A percentile compares a stretch with the other conserved stretches of the same genome.
Conservation (phyloP, 2,888 invertebrate genomes). For the Stenichneumon culpator region DNA sequence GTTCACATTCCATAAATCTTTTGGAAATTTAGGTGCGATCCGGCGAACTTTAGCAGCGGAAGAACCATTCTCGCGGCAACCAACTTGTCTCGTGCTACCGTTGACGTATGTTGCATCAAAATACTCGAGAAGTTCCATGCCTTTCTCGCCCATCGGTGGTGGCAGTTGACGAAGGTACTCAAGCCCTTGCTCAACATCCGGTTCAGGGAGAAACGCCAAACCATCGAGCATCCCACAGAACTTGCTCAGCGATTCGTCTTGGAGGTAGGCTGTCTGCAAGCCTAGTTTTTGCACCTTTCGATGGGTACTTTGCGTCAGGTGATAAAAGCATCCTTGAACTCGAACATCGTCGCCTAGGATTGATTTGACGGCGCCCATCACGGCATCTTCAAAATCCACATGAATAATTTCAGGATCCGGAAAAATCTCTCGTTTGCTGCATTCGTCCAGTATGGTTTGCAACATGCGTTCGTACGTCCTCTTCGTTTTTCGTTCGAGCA, state of each 20-base stretch:
- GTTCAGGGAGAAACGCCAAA: constrained; percentile 25
- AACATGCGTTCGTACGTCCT: constrained; percentile 16
- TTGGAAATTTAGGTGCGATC: neutral
- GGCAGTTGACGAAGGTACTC: neutral
- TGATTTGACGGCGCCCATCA: constrained; percentile 9
- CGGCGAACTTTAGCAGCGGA: neutral
- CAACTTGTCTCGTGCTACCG: neutral
- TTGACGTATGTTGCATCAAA: constrained; percentile 16
- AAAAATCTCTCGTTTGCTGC: neutral
- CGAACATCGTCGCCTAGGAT: constrained; percentile 1
- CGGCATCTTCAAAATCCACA: constrained; percentile 14
- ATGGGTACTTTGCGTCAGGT: constrained; percentile 14
- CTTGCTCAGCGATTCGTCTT: constrained; percentile 4
- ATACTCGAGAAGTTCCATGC: neutral
- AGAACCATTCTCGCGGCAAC: neutral
- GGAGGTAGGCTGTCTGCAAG: neutral
- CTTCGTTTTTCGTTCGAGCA: constrained; percentile 15
- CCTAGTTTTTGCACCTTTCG: constrained; percentile 21
- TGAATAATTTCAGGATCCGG: constrained; percentile 6
- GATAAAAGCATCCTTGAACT: constrained; percentile 25
- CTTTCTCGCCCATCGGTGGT: constrained; percentile 7
- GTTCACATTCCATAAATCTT: constrained; percentile 3
- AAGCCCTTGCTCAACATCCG: constrained; percentile 13
- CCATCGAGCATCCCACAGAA: constrained; percentile 40
- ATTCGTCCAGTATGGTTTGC: constrained; percentile 1